A percentile compares a stretch with the other conserved stretches of the same genome.
These are phyloP conservation scores for Gila orcuttii DNA, from an alignment of 2,113 vertebrate species.

Conservation along the genomic window DNA sequence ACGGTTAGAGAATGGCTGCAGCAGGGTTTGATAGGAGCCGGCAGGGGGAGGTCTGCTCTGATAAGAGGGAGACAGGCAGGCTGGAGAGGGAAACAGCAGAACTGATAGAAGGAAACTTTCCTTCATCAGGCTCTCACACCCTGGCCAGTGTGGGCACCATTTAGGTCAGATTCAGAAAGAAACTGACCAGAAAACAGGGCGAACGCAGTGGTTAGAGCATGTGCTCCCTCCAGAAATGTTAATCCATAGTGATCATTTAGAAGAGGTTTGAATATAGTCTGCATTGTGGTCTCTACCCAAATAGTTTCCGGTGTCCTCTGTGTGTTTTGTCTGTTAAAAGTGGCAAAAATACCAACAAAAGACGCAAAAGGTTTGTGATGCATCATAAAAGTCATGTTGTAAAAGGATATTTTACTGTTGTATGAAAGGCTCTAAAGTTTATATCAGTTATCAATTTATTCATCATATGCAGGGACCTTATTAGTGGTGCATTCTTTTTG, in stretches of 20 bases:
- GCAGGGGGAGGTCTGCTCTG: conserved; percentile 51
- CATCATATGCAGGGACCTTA: too few relatives aligned
- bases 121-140: conserved; percentile 34
- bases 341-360: too few relatives aligned
- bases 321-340: too few relatives aligned
- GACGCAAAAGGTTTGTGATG: too few relatives aligned
- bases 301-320: neutral
- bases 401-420: too few relatives aligned
- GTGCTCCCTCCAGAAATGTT: neutral
- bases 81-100: conserved; percentile 47
- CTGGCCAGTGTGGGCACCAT: conserved; percentile 61
- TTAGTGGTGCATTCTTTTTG: too few relatives aligned
- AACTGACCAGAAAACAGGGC: neutral
- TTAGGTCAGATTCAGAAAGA: neutral
- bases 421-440: too few relatives aligned
- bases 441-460: too few relatives aligned
- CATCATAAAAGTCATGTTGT: too few relatives aligned
- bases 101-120: conserved; percentile 50
- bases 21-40: conserved; percentile 35
- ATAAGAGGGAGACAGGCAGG: conserved; percentile 66
- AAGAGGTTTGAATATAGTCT: neutral
- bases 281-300: neutral
- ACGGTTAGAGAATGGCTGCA: conserved; percentile 30
- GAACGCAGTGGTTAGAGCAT: neutral
- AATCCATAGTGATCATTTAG: too few relatives aligned